These are phyloP conservation scores for Mellivora capensis DNA, from an alignment of 2,113 vertebrate species.

Conservation along the genomic window DNA sequence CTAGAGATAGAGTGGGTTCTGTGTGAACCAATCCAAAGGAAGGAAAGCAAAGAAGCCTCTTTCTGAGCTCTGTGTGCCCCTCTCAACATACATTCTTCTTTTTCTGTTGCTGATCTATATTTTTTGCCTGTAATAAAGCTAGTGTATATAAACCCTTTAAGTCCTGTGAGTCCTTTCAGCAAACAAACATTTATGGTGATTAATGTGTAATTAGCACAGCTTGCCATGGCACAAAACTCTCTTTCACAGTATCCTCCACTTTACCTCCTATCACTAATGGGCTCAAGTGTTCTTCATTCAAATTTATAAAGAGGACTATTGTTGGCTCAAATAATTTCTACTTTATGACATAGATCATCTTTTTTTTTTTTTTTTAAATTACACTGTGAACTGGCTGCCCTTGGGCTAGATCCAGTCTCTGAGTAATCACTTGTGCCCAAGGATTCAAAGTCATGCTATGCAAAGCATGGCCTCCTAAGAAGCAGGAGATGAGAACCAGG, in stretches of 20 bases:
- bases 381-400: not conserved
- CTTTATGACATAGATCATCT: not conserved
- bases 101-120: not conserved
- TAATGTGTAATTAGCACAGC: slow-evolving; percentile 63
- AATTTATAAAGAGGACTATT: not conserved
- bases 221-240: slow-evolving; percentile 34
- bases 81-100: not conserved
- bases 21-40: not conserved
- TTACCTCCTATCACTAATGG: slow-evolving; percentile 58
- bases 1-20: not conserved
- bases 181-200: slow-evolving; percentile 60
- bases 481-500: not conserved
- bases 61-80: not conserved
- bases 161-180: slow-evolving; percentile 17
- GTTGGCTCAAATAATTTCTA: slow-evolving; percentile 8
- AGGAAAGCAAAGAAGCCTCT: not conserved
- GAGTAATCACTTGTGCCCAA: not conserved
- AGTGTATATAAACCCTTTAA: slow-evolving; percentile 10
- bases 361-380: not conserved
- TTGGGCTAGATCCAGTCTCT: not conserved
- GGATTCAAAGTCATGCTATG: not conserved
- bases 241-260: slow-evolving; percentile 36
- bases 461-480: not conserved
- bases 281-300: slow-evolving; percentile 16
- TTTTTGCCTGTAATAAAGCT: slow-evolving; percentile 11